phyloP scores from a whole-genome alignment of 2,888 invertebrate genomes.

The Pocota personata region DNA sequence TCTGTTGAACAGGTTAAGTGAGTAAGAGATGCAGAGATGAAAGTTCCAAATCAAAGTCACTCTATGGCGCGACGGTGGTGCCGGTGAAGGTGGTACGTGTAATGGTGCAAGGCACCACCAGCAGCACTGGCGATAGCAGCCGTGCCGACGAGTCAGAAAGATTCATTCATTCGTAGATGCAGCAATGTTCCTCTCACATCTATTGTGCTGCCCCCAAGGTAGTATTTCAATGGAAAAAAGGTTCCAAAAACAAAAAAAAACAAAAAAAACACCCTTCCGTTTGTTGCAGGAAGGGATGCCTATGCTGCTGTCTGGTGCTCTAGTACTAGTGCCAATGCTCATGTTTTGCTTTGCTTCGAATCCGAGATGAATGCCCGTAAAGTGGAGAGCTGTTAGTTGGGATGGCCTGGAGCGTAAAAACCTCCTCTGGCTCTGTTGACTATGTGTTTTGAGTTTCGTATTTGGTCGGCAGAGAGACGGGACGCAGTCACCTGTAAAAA shows the following conservation, averaged over 20 bases:
- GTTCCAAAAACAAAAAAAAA: slow-evolving; percentile 12
- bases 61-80: slow-evolving; percentile 13
- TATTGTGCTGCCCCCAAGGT: slow-evolving; percentile 57
- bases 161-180: slow-evolving; percentile 56
- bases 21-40: slow-evolving; percentile 61
- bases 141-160: slow-evolving; percentile 8
- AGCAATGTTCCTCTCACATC: slow-evolving; percentile 37
- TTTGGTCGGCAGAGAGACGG: neutral
- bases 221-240: slow-evolving; percentile 39
- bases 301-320: neutral
- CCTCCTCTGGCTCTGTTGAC: slow-evolving; percentile 43
- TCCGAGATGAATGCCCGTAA: slow-evolving; percentile 59
- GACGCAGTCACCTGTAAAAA: slow-evolving; percentile 53
- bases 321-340: slow-evolving; percentile 4
- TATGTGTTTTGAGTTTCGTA: slow-evolving; percentile 54
- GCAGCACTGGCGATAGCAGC: neutral
- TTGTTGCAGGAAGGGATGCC: slow-evolving; percentile 60
- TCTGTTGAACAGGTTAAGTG: slow-evolving; percentile 65
- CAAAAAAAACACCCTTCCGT: slow-evolving; percentile 66
- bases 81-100: slow-evolving; percentile 27
- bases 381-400: slow-evolving; percentile 44
- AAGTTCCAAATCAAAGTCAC: slow-evolving; percentile 71
- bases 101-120: slow-evolving; percentile 52
- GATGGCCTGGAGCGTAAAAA: slow-evolving; percentile 43
- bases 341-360: slow-evolving; percentile 55